Evolutionary conservation across 2,888 invertebrate genomes (phyloP), one percentile per base, ranked within the genome.

Genomic region (Mythimna vitellina): DNA sequence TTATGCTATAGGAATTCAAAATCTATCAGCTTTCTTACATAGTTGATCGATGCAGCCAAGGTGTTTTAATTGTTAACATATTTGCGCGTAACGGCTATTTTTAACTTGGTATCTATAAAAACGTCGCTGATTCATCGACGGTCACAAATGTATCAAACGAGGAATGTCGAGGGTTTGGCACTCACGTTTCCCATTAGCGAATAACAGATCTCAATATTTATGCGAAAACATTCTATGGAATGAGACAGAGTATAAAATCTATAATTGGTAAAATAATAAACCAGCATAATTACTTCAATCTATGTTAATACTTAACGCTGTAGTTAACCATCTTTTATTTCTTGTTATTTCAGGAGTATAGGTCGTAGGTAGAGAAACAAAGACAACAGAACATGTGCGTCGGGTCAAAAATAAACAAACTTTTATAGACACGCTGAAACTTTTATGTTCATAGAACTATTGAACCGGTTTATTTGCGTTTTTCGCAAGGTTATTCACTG

Each of bases 361-460:
- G 56, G 63, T 70, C 63, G 66, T 56, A 53, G 64, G 64, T 54
- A 82, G 74, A 58, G 51, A 69, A 78, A 78, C 69, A 73, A 82
- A 74, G 80, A 83, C 75, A 71, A 73, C 80, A 76, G 64, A 77
- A 56, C 74, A 73, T 69, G 70, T 68, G 65, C 68, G 63, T 62
- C 65, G 66, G 46, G 14, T 65, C 62, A 65, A 75, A 81, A 79
- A 83, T 85, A 84, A 84, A 84, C 83, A 76, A 20, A 71, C 58
- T 65, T 84, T 85, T 73, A 76, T 68, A 66, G 66, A 66, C 70
- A 70, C 71, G 81, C 63, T 85, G 84, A 85, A 81, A 81, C 29
- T 80, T 86, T 86, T 74, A 84, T 82, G 84, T 76, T 86, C 77
- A 85, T 79, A 80, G 67, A 80, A 82, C 84, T 76, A 86, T 84